Percentiles rank a stretch among this genome's conserved stretches.
These are phyloP conservation scores for Pionites leucogaster DNA, from an alignment of 2,113 vertebrate genomes.

Conservation along the genomic window DNA sequence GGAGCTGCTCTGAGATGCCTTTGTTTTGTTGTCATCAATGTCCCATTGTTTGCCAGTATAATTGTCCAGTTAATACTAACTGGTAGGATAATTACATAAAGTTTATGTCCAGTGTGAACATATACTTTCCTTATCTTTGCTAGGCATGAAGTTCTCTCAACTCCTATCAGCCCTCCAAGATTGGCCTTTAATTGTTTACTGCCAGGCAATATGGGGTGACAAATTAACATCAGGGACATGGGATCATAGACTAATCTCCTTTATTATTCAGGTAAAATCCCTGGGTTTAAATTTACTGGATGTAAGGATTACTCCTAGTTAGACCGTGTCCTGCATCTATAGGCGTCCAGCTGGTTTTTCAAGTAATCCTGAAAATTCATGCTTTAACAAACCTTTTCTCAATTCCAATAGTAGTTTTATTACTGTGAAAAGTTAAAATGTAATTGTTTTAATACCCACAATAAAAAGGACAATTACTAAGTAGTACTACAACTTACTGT, in stretches of 20 bases:
- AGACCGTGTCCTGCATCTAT: neutral
- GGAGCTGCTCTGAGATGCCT: conserved; percentile 33
- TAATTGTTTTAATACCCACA: neutral
- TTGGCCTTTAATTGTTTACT: neutral
- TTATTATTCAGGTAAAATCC: neutral
- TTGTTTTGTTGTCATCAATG: conserved; percentile 41
- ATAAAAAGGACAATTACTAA: neutral
- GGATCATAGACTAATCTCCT: neutral
- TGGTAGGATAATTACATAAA: neutral
- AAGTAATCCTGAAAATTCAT: neutral
- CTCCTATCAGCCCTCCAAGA: neutral
- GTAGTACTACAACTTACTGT: neutral
- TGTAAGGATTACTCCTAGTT: neutral
- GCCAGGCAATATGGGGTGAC: neutral
- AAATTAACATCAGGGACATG: neutral
- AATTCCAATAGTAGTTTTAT: neutral
- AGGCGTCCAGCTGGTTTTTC: neutral
- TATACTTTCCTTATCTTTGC: neutral
- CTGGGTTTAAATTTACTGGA: neutral
- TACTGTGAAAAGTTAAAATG: neutral
- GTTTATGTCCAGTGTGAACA: conserved; percentile 14
- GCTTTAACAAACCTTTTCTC: neutral
- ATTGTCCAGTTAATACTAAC: neutral
- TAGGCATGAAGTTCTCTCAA: neutral
- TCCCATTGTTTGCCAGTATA: conserved; percentile 2